phyloP scores from a whole-genome alignment of 2,113 vertebrate species.

The Podarcis raffonei region DNA sequence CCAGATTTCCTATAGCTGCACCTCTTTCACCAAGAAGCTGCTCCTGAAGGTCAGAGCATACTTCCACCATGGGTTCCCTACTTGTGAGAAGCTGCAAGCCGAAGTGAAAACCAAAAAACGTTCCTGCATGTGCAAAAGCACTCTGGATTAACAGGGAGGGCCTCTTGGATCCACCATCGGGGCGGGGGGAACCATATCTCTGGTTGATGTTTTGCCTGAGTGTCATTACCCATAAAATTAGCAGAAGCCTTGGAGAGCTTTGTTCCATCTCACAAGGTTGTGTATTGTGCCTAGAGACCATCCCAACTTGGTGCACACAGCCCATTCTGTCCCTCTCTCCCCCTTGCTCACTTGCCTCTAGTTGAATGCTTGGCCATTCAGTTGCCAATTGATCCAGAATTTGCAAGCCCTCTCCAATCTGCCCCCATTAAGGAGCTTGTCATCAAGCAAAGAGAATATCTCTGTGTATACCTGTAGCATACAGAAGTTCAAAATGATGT shows the following conservation, averaged over 20 bases:
- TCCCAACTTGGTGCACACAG: not conserved
- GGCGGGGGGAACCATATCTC: not conserved
- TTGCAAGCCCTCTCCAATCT: not conserved
- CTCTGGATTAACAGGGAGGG: not conserved
- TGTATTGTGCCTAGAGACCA: not conserved
- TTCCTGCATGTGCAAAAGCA: not conserved
- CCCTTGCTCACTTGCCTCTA: not conserved
- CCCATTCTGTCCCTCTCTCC: not conserved
- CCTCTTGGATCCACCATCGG: not conserved
- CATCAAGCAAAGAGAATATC: not conserved
- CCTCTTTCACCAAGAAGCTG: not conserved
- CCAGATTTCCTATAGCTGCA: not conserved
- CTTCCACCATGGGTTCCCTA: not conserved
- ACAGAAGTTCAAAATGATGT: slow-evolving; percentile 55
- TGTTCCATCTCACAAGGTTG: not conserved
- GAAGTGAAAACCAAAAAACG: not conserved
- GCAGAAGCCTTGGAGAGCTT: not conserved
- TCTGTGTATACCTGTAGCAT: not conserved
- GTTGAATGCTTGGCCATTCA: not conserved
- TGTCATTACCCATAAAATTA: not conserved
- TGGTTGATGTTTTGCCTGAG: not conserved
- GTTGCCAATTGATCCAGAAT: not conserved
- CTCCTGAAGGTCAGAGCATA: not conserved
- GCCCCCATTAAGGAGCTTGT: not conserved
- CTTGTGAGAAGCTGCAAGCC: not conserved